Conservation (phyloP, 2,888 invertebrate species). For the Tinea trinotella region DNA sequence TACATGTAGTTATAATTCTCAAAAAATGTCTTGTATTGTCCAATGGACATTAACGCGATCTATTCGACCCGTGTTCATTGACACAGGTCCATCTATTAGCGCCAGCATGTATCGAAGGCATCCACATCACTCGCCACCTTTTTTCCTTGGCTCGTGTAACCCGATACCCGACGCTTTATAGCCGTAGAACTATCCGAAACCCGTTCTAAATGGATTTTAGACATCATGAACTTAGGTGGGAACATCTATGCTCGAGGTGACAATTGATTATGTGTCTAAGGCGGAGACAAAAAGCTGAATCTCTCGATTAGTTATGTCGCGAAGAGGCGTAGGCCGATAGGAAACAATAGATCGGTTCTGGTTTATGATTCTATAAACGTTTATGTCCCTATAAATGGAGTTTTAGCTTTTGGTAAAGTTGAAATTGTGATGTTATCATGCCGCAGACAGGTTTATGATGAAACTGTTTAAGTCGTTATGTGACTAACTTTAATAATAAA, state of each 20-base stretch:
- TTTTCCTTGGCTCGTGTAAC: slow-evolving; percentile 52
- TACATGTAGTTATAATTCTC: neutral
- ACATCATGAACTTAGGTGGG: slow-evolving; percentile 50
- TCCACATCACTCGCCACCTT: slow-evolving; percentile 58
- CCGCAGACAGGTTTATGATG: slow-evolving; percentile 55
- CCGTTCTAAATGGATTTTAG: slow-evolving; percentile 57
- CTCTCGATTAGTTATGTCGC: slow-evolving; percentile 64
- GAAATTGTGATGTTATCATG: slow-evolving; percentile 61
- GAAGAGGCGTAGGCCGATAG: slow-evolving; percentile 54
- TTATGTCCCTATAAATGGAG: slow-evolving; percentile 65
- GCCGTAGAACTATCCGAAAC: slow-evolving; percentile 52
- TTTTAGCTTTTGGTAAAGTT: slow-evolving; percentile 58
- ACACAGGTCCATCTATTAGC: slow-evolving; percentile 47
- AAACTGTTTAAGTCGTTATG: slow-evolving; percentile 42
- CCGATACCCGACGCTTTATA: slow-evolving; percentile 65
- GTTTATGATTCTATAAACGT: slow-evolving; percentile 71
- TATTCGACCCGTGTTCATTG: slow-evolving; percentile 34
- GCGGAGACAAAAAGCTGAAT: slow-evolving; percentile 63
- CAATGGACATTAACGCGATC: slow-evolving; percentile 23
- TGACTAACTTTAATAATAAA: neutral
- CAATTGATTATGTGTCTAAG: slow-evolving; percentile 60
- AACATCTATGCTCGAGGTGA: slow-evolving; percentile 59
- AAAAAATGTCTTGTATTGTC: neutral
- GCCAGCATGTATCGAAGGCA: slow-evolving; percentile 45
- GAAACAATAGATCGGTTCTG: slow-evolving; percentile 66